Evolutionary conservation across 2,888 invertebrate species (phyloP).

Genomic region (Beris chalybata): DNA sequence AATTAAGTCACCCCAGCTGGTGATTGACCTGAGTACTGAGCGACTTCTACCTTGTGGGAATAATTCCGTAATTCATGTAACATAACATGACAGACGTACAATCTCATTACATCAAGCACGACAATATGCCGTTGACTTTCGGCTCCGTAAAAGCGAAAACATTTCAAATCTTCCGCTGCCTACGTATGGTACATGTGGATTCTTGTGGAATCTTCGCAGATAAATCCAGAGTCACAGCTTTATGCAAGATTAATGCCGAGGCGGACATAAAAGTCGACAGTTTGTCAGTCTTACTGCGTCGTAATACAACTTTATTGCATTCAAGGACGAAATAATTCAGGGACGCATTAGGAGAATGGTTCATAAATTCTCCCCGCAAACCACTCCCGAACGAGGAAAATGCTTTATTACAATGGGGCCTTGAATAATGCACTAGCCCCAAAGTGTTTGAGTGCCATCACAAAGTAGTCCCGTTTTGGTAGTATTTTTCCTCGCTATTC

Average conservation of each 20-base stretch:
- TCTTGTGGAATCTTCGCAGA: too few species aligned
- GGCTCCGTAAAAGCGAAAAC: too few species aligned
- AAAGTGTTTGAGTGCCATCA: conserved; percentile 42
- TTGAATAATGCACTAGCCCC: conserved; percentile 44
- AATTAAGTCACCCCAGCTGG: too few species aligned
- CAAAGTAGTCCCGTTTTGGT: neutral
- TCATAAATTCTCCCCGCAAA: conserved; percentile 38
- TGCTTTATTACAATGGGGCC: conserved; percentile 44
- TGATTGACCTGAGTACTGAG: too few species aligned
- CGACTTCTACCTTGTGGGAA: too few species aligned
- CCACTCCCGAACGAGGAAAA: conserved; percentile 40
- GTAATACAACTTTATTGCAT: conserved; percentile 40
- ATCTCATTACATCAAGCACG: too few species aligned
- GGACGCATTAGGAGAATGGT: conserved; percentile 39
- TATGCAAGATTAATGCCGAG: conserved; percentile 40
- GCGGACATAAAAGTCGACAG: conserved; percentile 37
- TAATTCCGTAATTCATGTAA: too few species aligned
- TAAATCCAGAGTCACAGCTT: conserved; percentile 16
- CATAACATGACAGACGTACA: too few species aligned
- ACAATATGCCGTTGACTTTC: too few species aligned
- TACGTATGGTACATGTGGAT: too few species aligned
- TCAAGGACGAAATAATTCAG: conserved; percentile 40
- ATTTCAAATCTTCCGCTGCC: too few species aligned
- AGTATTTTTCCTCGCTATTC: neutral
- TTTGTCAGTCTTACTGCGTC: conserved; percentile 39